Percentiles rank a stretch among this genome's conserved stretches.
phyloP scores from a whole-genome alignment of 2,797 vertebrate species.

The Tapera naevia region DNA sequence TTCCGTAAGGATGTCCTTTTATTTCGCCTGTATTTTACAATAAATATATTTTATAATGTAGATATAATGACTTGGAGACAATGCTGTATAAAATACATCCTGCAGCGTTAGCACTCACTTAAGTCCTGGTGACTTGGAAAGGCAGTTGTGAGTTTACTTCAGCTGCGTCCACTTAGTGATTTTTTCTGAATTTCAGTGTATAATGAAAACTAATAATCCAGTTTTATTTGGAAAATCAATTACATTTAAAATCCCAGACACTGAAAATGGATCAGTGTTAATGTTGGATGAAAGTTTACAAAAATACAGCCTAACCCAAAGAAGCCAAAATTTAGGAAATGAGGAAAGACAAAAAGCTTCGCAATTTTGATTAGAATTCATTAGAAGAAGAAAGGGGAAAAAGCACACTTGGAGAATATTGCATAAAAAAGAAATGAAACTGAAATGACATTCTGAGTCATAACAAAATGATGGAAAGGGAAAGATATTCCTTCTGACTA shows the following conservation, averaged over 20 bases:
- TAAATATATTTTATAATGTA: not conserved
- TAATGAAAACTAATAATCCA: not conserved
- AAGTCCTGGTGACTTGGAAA: not conserved
- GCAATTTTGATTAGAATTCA: not conserved
- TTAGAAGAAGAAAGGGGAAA: not conserved
- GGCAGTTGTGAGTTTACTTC: not conserved
- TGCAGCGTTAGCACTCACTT: not conserved
- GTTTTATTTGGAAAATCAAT: not conserved
- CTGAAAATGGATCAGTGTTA: not conserved
- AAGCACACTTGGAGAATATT: rapidly evolving
- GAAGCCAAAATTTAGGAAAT: not conserved
- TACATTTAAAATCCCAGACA: not conserved
- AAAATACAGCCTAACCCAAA: not conserved
- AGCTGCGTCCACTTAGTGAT: not conserved
- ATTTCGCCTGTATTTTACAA: not conserved
- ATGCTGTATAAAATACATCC: not conserved
- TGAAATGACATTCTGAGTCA: not conserved
- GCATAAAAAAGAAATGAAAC: not conserved
- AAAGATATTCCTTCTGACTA: not conserved
- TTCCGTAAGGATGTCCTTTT: not conserved
- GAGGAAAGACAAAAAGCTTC: not conserved
- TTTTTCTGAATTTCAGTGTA: not conserved
- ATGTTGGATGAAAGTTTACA: not conserved
- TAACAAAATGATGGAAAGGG: not conserved
- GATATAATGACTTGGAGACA: not conserved